Conservation (phyloP, 2,888 invertebrate species). For the Luperina testacea region DNA sequence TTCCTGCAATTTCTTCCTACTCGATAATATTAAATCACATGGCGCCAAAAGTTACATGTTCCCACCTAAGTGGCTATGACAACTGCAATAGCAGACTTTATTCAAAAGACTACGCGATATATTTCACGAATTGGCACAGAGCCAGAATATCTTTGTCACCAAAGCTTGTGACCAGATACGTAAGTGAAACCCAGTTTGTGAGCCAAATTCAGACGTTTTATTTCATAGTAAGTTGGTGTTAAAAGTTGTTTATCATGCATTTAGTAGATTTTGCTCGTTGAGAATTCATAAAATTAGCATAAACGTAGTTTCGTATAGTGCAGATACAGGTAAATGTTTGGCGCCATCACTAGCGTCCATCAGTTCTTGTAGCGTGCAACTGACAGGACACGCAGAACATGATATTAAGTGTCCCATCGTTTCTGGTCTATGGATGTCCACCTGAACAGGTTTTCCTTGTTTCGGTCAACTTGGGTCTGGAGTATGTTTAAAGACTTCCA, state of each 20-base stretch:
- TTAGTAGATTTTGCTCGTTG: neutral
- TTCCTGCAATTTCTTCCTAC: neutral
- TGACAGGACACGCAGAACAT: neutral
- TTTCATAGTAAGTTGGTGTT: conserved; percentile 3
- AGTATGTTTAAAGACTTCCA: no score
- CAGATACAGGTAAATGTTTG: no score
- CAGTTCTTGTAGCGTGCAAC: neutral
- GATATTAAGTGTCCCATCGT: neutral
- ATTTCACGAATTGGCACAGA: conserved; percentile 44
- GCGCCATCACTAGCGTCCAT: neutral
- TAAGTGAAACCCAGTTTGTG: conserved; percentile 60
- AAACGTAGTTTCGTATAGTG: neutral
- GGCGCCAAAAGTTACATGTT: conserved; percentile 41
- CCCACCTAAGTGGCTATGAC: conserved; percentile 37
- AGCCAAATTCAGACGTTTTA: conserved; percentile 52
- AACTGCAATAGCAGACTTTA: conserved; percentile 47
- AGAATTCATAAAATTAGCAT: neutral
- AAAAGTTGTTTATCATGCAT: neutral
- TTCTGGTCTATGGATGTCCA: neutral
- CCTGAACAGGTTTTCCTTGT: no score
- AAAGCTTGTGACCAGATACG: conserved; percentile 50
- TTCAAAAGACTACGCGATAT: conserved; percentile 48
- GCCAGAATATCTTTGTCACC: conserved; percentile 56
- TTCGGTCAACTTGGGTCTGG: no score
- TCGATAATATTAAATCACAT: conserved; percentile 29